Base-by-base conservation (phyloP, 2,888 invertebrate genomes). In the Camponotus fellah region DNA sequence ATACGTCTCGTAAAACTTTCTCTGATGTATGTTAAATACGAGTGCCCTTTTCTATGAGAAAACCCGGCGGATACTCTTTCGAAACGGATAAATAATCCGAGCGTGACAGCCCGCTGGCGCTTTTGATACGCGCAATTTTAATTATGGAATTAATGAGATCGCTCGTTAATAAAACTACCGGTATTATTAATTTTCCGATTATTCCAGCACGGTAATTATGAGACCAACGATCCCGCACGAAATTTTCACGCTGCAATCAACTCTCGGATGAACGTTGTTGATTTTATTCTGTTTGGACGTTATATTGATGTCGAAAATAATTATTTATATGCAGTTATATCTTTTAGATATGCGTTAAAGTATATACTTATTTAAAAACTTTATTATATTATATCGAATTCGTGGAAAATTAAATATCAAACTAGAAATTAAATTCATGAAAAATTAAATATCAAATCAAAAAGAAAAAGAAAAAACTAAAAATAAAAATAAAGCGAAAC, bases 121-220 rank as follows among this genome's bases (percentile, higher is more conserved):
- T 60, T 79, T 79, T 79, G 72, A 79, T 79, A 79, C 46, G 43
- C 71, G 46, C 79, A 71, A 79, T 79, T 79, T 79, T 79, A 79
- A 79, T 79, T 79, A 71, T 58, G 46, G 71, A 79, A 79, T 79
- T 79, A 79, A 79, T 79, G 71, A 79, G 79, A 71, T 60, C 58
- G 79, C 72, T 79, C 53, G 79, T 79, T 79, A 79, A 79, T 79
- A 71, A 79, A 71, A 79, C 79, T 79, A 71, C 79, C 72, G 49
- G 71, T 79, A 46, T 71, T 79, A 79, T 71, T 79, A 79, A 79
- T 79, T 79, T 79, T 60, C 79, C 43, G 79, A 71, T 71, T 79
- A 71, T 71, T 58, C 34, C 60, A 46, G 53, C 71, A 60, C 21
- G 79, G 72, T 34, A 79, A 79, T 79, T 79, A 79, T 21, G 79